phyloP scores from a whole-genome alignment of 1,140 invertebrate genomes.

The Scaptomyza montana region DNA sequence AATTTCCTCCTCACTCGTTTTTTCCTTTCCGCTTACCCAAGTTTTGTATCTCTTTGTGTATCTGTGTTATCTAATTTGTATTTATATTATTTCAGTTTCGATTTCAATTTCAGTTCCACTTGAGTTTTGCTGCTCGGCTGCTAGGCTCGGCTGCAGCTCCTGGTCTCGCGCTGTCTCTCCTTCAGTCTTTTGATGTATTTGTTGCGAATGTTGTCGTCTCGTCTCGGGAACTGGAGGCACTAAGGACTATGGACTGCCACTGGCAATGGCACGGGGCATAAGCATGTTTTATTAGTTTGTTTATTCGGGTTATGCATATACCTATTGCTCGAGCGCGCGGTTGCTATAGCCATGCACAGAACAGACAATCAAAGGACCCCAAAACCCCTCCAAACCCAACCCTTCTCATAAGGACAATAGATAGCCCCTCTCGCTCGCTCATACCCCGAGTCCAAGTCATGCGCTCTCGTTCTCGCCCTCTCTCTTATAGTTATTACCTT shows the following conservation, averaged over 20 bases:
- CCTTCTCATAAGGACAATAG: slow-evolving; percentile 1
- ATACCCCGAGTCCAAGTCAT: background rate
- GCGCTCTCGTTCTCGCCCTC: no score
- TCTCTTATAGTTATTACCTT: slow-evolving; percentile 36
- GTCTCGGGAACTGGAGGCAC: background rate
- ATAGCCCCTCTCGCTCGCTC: slow-evolving; percentile 28
- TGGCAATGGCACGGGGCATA: slow-evolving; percentile 52
- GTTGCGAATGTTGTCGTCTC: slow-evolving; percentile 15
- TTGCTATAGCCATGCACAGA: slow-evolving; percentile 71
- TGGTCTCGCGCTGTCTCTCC: slow-evolving; percentile 30
- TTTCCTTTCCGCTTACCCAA: no score
- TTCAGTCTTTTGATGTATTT: slow-evolving; percentile 64
- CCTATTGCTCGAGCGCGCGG: slow-evolving; percentile 57
- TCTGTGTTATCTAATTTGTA: slow-evolving; percentile 38
- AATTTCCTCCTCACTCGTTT: background rate
- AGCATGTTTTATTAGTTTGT: slow-evolving; percentile 84
- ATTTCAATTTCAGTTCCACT: slow-evolving; percentile 36
- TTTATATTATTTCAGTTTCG: slow-evolving; percentile 6
- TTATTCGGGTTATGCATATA: slow-evolving; percentile 83
- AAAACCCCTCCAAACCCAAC: no score
- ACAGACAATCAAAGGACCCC: slow-evolving; percentile 28
- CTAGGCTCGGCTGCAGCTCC: slow-evolving; percentile 31
- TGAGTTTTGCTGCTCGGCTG: slow-evolving; percentile 11
- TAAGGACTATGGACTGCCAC: background rate
- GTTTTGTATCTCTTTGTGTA: background rate